A percentile compares a stretch with the other conserved stretches of the same genome.
phyloP scores from a whole-genome alignment of 2,888 invertebrate genomes.

The Lochmaea crataegi region DNA sequence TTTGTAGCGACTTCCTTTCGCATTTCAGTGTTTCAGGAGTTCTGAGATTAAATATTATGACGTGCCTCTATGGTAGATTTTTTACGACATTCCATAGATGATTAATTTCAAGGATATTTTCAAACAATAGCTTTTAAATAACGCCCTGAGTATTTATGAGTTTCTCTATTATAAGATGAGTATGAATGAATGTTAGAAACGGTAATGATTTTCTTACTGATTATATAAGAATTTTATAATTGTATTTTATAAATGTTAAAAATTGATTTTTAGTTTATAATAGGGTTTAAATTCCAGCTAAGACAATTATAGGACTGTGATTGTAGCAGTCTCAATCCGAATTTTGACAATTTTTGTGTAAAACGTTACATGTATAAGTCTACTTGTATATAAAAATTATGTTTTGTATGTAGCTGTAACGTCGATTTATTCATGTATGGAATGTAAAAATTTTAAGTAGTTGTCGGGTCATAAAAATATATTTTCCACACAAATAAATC shows the following conservation, averaged over 20 bases:
- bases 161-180: conserved; percentile 2
- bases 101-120: no score
- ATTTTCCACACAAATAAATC: not conserved
- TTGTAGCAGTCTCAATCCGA: conserved; percentile 21
- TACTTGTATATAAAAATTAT: conserved; percentile 47
- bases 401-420: conserved; percentile 59
- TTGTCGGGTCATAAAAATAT: conserved; percentile 44
- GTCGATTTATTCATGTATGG: conserved; percentile 57
- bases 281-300: conserved; percentile 34
- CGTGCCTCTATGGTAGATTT: not conserved
- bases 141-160: not conserved
- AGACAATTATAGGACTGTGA: conserved; percentile 45
- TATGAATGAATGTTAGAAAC: conserved; percentile 23
- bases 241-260: conserved; percentile 34
- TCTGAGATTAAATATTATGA: not conserved
- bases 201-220: conserved; percentile 31
- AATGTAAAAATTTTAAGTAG: conserved; percentile 44
- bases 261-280: conserved; percentile 36
- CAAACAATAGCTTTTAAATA: not conserved
- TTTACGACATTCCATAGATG: not conserved
- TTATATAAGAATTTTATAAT: conserved; percentile 34
- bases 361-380: conserved; percentile 12
- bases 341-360: conserved; percentile 25
- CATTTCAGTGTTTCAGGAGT: not conserved
- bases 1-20: no score